These are phyloP conservation scores for Heliconius ismenius DNA, from an alignment of 2,888 invertebrate species.

Conservation along the genomic window DNA sequence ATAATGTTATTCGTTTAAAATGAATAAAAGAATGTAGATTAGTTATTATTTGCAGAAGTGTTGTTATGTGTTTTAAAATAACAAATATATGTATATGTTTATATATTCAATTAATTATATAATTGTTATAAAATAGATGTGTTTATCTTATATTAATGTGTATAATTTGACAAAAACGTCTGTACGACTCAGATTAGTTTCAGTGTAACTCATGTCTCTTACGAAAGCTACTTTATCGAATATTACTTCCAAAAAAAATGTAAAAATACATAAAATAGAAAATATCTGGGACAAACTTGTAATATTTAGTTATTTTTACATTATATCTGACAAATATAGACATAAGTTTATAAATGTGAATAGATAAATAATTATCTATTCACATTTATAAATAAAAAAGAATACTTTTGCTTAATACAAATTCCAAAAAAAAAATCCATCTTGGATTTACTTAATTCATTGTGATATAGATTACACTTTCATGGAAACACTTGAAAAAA, in stretches of 20 bases:
- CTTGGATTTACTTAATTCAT: background rate
- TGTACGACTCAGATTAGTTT: background rate
- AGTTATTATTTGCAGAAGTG: background rate
- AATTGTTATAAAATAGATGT: background rate
- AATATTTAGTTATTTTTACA: background rate
- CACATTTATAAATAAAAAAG: too few relatives aligned
- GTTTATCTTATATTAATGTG: conserved; percentile 13
- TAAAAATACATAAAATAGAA: background rate
- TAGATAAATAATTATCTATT: too few relatives aligned
- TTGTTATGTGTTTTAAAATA: background rate
- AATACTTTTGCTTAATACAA: background rate
- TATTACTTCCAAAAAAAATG: background rate
- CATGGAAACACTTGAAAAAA: background rate
- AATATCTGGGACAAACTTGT: background rate
- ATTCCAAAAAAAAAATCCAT: background rate
- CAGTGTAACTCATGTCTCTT: background rate
- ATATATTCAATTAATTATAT: background rate
- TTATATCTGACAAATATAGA: background rate
- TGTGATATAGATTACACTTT: conserved; percentile 16
- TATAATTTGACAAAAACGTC: background rate
- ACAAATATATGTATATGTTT: background rate
- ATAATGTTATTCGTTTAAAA: too few relatives aligned
- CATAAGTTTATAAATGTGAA: too few relatives aligned
- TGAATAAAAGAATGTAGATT: background rate
- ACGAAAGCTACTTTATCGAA: background rate